Base-by-base conservation (phyloP, 2,113 vertebrate species). In the Barbus barbus region DNA sequence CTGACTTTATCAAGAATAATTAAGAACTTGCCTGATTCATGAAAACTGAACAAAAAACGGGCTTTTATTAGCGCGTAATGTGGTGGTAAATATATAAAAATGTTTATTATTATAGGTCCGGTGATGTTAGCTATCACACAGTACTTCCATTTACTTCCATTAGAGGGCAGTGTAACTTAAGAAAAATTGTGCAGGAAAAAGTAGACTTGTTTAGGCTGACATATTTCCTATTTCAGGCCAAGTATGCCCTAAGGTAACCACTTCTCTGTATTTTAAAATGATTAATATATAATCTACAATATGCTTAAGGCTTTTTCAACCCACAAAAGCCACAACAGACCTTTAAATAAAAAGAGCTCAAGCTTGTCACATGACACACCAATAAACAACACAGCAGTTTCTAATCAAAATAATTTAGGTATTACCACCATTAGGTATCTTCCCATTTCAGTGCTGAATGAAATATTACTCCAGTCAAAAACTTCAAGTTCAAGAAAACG, bases 81-180 rank as follows among this genome's bases (percentile, higher is more conserved):
- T 38, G 20, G 18, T 2, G 16, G 14, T 1, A 20, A 8, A 56
- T 56, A 56, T 56, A 3, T 2, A 2, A 6, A 53, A 22, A 22
- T 56, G 20, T 22, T 56, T 9, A 56, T 22, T 22, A 65, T 16
- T n/a, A n/a, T n/a, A 63, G 8, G 8, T 69, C 8, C 18, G 9
- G 3, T 36, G 65, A 31, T 48, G 14, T 78, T 6, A 58, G 22
- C 12, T 60, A 1, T 78, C 20, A 78, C 51, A 9, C 31, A 60
- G 56, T 20, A 12, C 38, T 48, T 80, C 60, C 20, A 48, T 14
- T 67, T 48, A 65, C 9, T 46, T 80, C 2, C 78, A 33, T 13
- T 48, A 80, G 78, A 67, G 60, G 78, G 78, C 78, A 80, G 60
- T 65, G 9, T 80, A 33, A 80, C 41, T 67, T 67, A 14, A 67